Conservation (phyloP, 2,797 vertebrate genomes). For the Thunnus albacares region DNA sequence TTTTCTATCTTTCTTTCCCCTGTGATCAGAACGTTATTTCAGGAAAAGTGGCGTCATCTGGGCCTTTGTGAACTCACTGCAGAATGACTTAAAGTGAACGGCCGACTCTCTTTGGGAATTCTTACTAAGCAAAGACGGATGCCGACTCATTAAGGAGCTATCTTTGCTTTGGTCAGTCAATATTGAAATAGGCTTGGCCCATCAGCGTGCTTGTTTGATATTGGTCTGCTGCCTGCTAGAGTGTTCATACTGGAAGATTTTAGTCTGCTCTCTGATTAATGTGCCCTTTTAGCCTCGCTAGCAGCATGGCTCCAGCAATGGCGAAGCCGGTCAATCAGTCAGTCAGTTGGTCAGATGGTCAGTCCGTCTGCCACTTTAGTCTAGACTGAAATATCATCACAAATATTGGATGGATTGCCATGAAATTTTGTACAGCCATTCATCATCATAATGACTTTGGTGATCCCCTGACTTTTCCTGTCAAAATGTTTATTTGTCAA, state of each 20-base stretch:
- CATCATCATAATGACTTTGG: not conserved
- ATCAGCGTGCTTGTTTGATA: slow-evolving; percentile 63
- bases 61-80: slow-evolving; percentile 41
- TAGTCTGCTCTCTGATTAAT: slow-evolving; percentile 45
- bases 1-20: slow-evolving; percentile 14
- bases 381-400: not conserved
- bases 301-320: slow-evolving; percentile 1
- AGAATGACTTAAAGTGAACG: slow-evolving; percentile 34
- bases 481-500: not conserved
- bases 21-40: slow-evolving; percentile 22
- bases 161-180: slow-evolving; percentile 71
- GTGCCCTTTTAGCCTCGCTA: slow-evolving; percentile 35
- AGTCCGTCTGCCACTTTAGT: not conserved
- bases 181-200: slow-evolving; percentile 67
- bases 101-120: slow-evolving; percentile 38
- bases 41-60: slow-evolving; percentile 33
- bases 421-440: not conserved
- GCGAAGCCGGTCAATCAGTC: not conserved
- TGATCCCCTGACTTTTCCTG: not conserved
- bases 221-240: slow-evolving; percentile 50
- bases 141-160: slow-evolving; percentile 62
- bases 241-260: slow-evolving; percentile 43
- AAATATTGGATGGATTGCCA: not conserved
- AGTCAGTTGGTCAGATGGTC: not conserved
- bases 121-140: slow-evolving; percentile 35